Percentiles rank a stretch among this genome's conserved stretches.
phyloP scores from a whole-genome alignment of 1,140 invertebrate species.

The Anastatus disparis region DNA sequence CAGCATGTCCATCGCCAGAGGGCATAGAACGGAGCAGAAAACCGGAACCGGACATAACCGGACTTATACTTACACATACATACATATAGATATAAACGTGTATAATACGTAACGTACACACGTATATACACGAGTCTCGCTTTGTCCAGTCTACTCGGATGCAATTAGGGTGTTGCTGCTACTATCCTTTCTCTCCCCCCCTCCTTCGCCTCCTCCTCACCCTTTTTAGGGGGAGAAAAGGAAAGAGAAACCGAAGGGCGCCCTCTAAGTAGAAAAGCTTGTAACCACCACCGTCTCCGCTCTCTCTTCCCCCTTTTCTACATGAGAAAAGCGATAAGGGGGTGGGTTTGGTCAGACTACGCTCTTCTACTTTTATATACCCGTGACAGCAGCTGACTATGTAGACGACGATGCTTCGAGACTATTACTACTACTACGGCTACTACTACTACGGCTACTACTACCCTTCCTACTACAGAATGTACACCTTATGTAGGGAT shows the following conservation, averaged over 20 bases:
- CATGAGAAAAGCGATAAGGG: slow-evolving; percentile 42
- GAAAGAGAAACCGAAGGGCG: too few relatives aligned
- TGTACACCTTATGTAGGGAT: too few relatives aligned
- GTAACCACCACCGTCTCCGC: slow-evolving; percentile 51
- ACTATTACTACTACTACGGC: too few relatives aligned
- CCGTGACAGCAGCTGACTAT: slow-evolving; percentile 22
- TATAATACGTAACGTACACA: not conserved
- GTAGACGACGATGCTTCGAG: not conserved
- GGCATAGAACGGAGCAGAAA: slow-evolving; percentile 62
- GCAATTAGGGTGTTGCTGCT: slow-evolving; percentile 67
- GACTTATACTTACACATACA: too few relatives aligned
- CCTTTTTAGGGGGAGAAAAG: too few relatives aligned
- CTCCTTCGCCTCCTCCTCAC: slow-evolving; percentile 22
- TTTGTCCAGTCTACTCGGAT: slow-evolving; percentile 68
- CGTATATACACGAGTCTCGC: slow-evolving; percentile 62
- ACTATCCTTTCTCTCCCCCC: too few relatives aligned
- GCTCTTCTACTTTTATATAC: too few relatives aligned
- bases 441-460: too few relatives aligned
- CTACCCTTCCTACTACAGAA: not conserved
- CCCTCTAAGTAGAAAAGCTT: slow-evolving; percentile 68
- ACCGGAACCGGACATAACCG: slow-evolving; percentile 60
- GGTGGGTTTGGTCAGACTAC: slow-evolving; percentile 42
- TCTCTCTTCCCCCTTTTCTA: not conserved
- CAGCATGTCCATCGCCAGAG: slow-evolving; percentile 66
- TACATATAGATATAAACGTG: too few relatives aligned